phyloP scores from a whole-genome alignment of 2,113 vertebrate genomes.

The Crotalus helleri region DNA sequence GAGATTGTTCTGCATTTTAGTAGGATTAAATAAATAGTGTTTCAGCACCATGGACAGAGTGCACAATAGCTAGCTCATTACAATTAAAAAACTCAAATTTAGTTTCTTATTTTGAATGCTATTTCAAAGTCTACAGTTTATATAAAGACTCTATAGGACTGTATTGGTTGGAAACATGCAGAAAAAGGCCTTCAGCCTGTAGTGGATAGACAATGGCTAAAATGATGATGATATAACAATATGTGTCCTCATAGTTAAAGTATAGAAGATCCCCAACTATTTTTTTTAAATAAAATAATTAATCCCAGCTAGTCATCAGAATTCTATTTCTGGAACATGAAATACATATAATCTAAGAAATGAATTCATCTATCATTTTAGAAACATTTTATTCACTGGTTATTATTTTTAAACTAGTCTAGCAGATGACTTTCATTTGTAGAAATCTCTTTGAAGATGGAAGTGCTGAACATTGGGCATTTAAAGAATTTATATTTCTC shows the following conservation, averaged over 20 bases:
- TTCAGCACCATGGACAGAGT: slow-evolving; percentile 4
- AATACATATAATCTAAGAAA: background rate
- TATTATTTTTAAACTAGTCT: background rate
- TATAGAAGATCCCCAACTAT: background rate
- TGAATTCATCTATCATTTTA: background rate
- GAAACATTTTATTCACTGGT: background rate
- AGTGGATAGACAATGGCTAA: too few relatives aligned
- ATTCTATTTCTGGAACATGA: background rate
- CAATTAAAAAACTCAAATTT: background rate
- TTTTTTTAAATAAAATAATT: background rate
- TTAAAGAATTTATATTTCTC: background rate
- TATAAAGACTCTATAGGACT: background rate
- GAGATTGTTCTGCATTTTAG: background rate
- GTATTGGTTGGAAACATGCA: too few relatives aligned
- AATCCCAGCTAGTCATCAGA: background rate
- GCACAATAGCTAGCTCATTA: background rate
- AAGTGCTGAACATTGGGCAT: background rate
- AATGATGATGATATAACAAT: background rate
- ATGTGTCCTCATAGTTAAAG: background rate
- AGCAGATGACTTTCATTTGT: background rate
- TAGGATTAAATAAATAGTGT: background rate
- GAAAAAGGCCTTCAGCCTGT: too few relatives aligned
- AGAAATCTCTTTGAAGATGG: background rate
- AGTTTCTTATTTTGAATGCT: background rate
- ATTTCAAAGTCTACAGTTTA: background rate